Percentiles rank a stretch among this genome's conserved stretches.
These are phyloP conservation scores for Rotaria magnacalcarata DNA, from an alignment of 2,888 invertebrate species.

Conservation along the genomic window DNA sequence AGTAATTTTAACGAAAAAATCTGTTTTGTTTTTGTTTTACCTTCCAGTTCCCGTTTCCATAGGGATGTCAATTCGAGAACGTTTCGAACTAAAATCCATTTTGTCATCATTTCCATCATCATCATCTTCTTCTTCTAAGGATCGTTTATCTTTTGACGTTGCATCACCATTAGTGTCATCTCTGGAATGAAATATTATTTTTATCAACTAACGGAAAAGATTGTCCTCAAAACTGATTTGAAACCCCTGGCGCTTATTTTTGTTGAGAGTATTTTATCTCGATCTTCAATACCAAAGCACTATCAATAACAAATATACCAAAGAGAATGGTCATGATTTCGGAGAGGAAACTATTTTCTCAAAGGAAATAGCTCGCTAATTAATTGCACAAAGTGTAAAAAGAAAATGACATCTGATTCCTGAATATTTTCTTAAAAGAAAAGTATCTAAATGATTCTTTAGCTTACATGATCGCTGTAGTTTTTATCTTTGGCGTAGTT, in stretches of 20 bases:
- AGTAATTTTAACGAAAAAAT: neutral
- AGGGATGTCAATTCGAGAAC: neutral
- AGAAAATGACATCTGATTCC: no score
- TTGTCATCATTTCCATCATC: neutral
- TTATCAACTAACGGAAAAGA: no score
- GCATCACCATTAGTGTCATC: neutral
- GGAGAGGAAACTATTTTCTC: no score
- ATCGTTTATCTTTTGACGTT: neutral
- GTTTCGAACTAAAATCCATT: neutral
- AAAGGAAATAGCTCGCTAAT: no score
- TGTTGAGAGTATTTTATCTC: no score
- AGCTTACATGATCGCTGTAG: neutral
- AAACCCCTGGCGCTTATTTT: no score
- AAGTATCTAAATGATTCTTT: neutral
- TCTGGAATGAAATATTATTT: neutral
- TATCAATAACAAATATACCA: no score
- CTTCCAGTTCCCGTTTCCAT: neutral
- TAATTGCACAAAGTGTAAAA: no score
- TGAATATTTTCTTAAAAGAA: no score
- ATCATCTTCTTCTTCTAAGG: neutral
- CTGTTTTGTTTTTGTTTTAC: neutral
- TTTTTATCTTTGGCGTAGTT: neutral
- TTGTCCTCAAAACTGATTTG: no score
- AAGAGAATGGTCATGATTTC: no score
- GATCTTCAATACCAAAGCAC: no score